Conservation (phyloP, 2,888 invertebrate species). For the Axea sp. region DNA sequence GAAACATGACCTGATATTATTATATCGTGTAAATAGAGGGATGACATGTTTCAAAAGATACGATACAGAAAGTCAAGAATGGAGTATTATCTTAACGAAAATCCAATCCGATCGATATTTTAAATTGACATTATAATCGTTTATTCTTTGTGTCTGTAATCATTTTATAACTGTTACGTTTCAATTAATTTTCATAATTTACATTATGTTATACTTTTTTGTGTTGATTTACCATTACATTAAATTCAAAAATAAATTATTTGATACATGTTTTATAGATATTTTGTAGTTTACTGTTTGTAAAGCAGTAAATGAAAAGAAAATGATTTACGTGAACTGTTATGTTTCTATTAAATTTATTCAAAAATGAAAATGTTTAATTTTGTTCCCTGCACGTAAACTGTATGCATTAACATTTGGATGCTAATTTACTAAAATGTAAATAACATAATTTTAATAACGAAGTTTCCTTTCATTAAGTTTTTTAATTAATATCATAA, state of each 20-base stretch:
- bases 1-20: slow-evolving; percentile 27
- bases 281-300: neutral
- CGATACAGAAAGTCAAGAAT: too few species aligned
- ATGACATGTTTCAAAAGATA: slow-evolving; percentile 28
- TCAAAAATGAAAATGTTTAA: slow-evolving; percentile 14
- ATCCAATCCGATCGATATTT: slow-evolving; percentile 25
- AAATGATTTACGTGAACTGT: neutral
- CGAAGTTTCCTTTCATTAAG: slow-evolving; percentile 18
- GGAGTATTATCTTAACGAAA: slow-evolving; percentile 30
- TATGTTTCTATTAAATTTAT: slow-evolving; percentile 26
- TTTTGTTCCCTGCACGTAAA: slow-evolving; percentile 25
- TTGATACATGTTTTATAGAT: too few species aligned
- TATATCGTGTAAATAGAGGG: slow-evolving; percentile 23
- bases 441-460: slow-evolving; percentile 18
- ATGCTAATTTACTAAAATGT: slow-evolving; percentile 2
- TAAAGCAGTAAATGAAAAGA: neutral
- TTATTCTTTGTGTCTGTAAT: too few species aligned
- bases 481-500: slow-evolving; percentile 24
- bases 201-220: neutral
- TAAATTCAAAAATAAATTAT: too few species aligned
- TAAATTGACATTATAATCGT: neutral
- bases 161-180: too few species aligned
- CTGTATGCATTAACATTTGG: slow-evolving; percentile 23
- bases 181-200: too few species aligned
- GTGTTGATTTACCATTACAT: too few species aligned